These are phyloP conservation scores for Thymallus thymallus DNA, from an alignment of 2,113 vertebrate species.

Conservation along the genomic window DNA sequence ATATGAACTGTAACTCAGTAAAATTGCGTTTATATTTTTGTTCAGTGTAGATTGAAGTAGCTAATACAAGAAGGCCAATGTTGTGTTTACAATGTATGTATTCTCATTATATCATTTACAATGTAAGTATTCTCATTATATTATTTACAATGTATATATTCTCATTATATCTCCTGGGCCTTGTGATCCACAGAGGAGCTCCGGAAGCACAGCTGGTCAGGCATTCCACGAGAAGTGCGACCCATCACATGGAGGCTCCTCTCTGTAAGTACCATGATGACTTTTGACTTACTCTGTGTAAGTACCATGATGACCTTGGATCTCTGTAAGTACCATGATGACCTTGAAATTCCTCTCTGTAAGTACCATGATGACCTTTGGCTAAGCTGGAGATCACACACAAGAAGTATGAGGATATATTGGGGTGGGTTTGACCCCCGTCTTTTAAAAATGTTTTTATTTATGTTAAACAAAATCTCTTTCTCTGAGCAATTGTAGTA, in stretches of 20 bases:
- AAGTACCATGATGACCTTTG: too few relatives aligned
- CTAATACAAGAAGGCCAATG: background rate
- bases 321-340: constrained; percentile 78
- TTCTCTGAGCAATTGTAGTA: too few relatives aligned
- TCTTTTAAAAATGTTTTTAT: too few relatives aligned
- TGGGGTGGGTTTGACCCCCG: too few relatives aligned
- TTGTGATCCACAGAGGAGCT: constrained; percentile 84
- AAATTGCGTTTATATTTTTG: too few relatives aligned
- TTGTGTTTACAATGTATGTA: background rate
- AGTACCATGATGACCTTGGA: too few relatives aligned
- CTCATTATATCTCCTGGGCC: background rate
- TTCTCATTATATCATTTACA: too few relatives aligned
- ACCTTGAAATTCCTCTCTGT: background rate
- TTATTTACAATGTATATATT: background rate
- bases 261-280: constrained; percentile 74
- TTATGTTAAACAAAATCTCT: too few relatives aligned
- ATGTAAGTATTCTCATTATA: too few relatives aligned
- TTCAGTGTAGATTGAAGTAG: background rate
- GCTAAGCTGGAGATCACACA: background rate
- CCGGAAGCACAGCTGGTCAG: constrained; percentile 97
- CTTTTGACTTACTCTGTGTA: background rate
- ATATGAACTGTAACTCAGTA: too few relatives aligned
- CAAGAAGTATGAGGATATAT: too few relatives aligned
- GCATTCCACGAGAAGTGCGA: constrained; percentile 91
- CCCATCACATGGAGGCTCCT: constrained; percentile 96